Evolutionary conservation across 1,140 invertebrate species (phyloP), one percentile per base, ranked within the genome.

Genomic region (Metaphire vulgaris): DNA sequence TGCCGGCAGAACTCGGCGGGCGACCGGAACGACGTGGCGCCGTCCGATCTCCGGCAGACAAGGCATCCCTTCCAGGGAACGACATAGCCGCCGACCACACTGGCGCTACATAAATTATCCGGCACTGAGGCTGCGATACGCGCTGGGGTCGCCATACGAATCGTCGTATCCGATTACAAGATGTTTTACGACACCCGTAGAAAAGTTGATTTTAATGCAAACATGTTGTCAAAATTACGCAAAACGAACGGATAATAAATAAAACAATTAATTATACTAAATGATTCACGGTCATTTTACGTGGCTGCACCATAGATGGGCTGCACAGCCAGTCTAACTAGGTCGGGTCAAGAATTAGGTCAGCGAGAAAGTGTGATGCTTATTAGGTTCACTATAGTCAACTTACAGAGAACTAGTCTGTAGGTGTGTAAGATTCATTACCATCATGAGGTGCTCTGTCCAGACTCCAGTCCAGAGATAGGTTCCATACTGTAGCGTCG

Each of bases 1-100:
- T 96, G 94, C 74, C 92, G 92, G 83, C 77, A 80, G 76, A 86
- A 86, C 66, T 85, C 84, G 69, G 78, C 77, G 1, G 85, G 81
- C 1, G 83, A 85, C 76, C 83, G 85, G 78, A 85, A 86, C 41
- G 69, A 29, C 2, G 74, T 33, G 66, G 26, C n/a, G 56, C 33
- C 41, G 31, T 34, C 28, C 28, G 56, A 28, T 56, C 41, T 72
- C 21, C 26, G 64, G 21, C 41, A 56, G 41, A 56, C 41, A 12
- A 56, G 6, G 21, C 41, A 56, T 56, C 41, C 41, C 41, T 56
- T 56, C 41, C 41, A 56, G 6, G 41, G 41, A 12, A 56, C 41
- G 41, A 56, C 41, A 21, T 56, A 56, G 41, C 41, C 21, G 21
- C 41, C 41, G 41, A 56, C 41, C 41, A 56, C 6, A 21, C 41